Evolutionary conservation across 1,140 invertebrate genomes (phyloP), one percentile per base, ranked within the genome.

Genomic region (Batillaria attramentaria): DNA sequence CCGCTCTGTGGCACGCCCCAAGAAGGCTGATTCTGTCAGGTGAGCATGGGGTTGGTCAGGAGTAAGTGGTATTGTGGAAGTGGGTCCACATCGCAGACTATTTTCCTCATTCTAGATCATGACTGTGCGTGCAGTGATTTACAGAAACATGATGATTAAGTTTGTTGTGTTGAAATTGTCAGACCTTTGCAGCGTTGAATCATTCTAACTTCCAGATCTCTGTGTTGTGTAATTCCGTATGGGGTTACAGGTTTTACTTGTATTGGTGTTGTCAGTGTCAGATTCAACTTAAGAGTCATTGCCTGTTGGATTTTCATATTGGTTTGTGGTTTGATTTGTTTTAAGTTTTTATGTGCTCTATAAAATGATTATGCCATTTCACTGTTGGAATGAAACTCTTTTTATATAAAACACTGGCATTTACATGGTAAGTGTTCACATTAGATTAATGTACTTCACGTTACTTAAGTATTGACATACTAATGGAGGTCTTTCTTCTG

Each of bases 1-100:
- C 16, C 81, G 85, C 43, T 90, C 89, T 33, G 83, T 85, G 20
- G 85, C 83, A 57, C 84, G 81, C 77, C 87, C 87, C 28, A 88
- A 87, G 84, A 87, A 87, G 81, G 85, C 87, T 33, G 89, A 90
- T n/a, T 90, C 88, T 33, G 84, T 86, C 78, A 90, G 89, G 89
- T 89, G 82, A 76, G 72, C 66, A n/a, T 57, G 10, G 43, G 4
- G 24, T 69, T 28, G n/a, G n/a, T n/a, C n/a, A n/a, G n/a, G n/a
- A n/a, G n/a, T n/a, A n/a, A n/a, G n/a, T n/a, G n/a, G n/a, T n/a
- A n/a, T n/a, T n/a, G n/a, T n/a, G n/a, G n/a, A n/a, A n/a, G n/a
- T n/a, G n/a, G n/a, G n/a, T n/a, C n/a, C n/a, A n/a, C n/a, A n/a
- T n/a, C n/a, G n/a, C n/a, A n/a, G n/a, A n/a, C 13, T 13, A 31